Evolutionary conservation across 2,888 invertebrate species (phyloP).

Genomic region (Drosophila mulleri): DNA sequence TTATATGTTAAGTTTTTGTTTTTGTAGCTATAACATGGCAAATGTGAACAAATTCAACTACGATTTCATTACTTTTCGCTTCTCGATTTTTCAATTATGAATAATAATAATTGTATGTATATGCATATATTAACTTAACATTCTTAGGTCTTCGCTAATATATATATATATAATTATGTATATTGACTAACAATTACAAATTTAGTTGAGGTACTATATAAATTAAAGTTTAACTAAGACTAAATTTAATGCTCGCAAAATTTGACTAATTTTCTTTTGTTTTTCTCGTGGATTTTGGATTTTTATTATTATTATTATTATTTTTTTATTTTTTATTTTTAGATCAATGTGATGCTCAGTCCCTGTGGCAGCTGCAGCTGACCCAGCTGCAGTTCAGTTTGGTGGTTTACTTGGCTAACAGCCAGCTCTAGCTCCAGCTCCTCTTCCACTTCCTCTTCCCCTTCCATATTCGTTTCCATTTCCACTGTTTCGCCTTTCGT

Average conservation of each 20-base stretch:
- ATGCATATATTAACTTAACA: constrained; percentile 63
- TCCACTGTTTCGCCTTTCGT: constrained; percentile 34
- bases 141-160: constrained; percentile 70
- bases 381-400: constrained; percentile 46
- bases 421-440: constrained; percentile 41
- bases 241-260: constrained; percentile 63
- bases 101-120: constrained; percentile 49
- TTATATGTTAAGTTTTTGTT: constrained; percentile 42
- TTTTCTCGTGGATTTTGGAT: constrained; percentile 7
- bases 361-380: constrained; percentile 73
- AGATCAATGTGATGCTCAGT: constrained; percentile 74
- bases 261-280: constrained; percentile 59
- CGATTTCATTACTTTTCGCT: constrained; percentile 19
- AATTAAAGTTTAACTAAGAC: constrained; percentile 51
- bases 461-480: constrained; percentile 9
- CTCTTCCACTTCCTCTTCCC: constrained; percentile 31
- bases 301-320: neutral
- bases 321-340: constrained; percentile 12
- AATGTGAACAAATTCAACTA: constrained; percentile 72
- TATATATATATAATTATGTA: constrained; percentile 22
- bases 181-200: constrained; percentile 71
- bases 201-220: constrained; percentile 64
- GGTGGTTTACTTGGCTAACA: constrained; percentile 48
- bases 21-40: constrained; percentile 62
- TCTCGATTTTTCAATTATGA: constrained; percentile 17